These are phyloP conservation scores for Plutomurus gul DNA, from an alignment of 1,140 invertebrate species.

Conservation along the genomic window DNA sequence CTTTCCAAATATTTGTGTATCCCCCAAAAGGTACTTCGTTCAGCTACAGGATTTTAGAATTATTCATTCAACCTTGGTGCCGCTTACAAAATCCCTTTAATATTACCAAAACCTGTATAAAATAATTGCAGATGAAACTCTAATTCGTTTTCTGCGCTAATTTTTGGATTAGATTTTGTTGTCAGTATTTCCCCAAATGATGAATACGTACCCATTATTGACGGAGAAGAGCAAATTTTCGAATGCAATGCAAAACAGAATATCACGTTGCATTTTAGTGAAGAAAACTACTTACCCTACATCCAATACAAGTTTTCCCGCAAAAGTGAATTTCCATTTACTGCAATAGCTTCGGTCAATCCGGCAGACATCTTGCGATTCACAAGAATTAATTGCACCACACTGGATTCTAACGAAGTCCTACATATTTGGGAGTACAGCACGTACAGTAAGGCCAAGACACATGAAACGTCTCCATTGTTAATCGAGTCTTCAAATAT, in stretches of 20 bases:
- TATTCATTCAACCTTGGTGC: too few relatives aligned
- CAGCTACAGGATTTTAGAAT: background rate
- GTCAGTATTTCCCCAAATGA: background rate
- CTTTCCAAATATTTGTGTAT: background rate
- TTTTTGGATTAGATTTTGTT: background rate
- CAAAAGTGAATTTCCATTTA: conserved; percentile 20
- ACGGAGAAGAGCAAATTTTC: conserved; percentile 25
- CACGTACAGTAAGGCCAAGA: background rate
- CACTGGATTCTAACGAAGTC: background rate
- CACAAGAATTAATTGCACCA: background rate
- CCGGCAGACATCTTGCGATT: background rate
- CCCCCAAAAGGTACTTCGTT: background rate
- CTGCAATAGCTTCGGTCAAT: background rate
- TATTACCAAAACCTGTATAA: too few relatives aligned
- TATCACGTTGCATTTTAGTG: conserved; percentile 22
- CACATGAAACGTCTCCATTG: background rate
- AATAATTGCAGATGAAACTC: too few relatives aligned
- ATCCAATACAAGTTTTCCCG: background rate
- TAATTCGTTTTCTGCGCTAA: too few relatives aligned
- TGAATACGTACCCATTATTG: background rate
- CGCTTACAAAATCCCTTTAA: too few relatives aligned
- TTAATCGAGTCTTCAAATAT: background rate
- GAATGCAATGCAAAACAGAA: conserved; percentile 37
- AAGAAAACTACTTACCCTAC: conserved; percentile 11
- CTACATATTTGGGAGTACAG: conserved; percentile 14